Percentiles rank a stretch among this genome's conserved stretches.
Evolutionary conservation across 2,113 vertebrate species (phyloP).

Genomic region (Heptranchias perlo): DNA sequence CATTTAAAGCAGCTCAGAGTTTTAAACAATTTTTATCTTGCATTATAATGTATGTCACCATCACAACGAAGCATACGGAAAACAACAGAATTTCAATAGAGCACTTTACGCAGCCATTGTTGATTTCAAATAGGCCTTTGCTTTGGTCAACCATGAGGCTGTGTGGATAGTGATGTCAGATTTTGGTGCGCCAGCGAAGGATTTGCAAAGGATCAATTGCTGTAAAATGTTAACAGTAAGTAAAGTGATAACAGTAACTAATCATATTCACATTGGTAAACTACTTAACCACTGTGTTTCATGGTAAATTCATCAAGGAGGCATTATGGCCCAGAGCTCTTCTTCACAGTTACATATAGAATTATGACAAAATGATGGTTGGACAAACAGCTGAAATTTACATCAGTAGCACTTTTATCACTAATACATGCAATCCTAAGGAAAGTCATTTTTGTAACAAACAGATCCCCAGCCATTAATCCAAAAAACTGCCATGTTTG

Average conservation of each 20-base stretch:
- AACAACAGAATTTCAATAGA: background rate
- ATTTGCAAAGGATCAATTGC: background rate
- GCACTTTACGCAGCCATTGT: background rate
- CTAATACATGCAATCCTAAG: too few relatives aligned
- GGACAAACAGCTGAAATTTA: too few relatives aligned
- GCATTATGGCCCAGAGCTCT: background rate
- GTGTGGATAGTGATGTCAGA: background rate
- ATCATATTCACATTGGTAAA: too few relatives aligned
- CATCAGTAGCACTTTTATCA: too few relatives aligned
- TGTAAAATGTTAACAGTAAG: background rate
- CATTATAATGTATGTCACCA: too few relatives aligned
- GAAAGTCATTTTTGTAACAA: too few relatives aligned
- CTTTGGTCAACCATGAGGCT: background rate
- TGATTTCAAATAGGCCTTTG: background rate
- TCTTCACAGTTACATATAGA: background rate
- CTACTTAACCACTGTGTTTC: too few relatives aligned
- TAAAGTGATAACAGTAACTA: background rate
- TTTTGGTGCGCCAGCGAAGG: background rate
- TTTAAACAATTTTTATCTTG: too few relatives aligned
- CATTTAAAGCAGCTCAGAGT: too few relatives aligned
- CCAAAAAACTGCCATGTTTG: too few relatives aligned
- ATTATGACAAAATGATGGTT: background rate
- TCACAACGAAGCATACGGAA: background rate
- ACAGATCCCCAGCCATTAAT: too few relatives aligned
- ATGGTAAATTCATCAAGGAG: background rate